Conservation (phyloP, 2,888 invertebrate species). For the Helobdella robusta region DNA sequence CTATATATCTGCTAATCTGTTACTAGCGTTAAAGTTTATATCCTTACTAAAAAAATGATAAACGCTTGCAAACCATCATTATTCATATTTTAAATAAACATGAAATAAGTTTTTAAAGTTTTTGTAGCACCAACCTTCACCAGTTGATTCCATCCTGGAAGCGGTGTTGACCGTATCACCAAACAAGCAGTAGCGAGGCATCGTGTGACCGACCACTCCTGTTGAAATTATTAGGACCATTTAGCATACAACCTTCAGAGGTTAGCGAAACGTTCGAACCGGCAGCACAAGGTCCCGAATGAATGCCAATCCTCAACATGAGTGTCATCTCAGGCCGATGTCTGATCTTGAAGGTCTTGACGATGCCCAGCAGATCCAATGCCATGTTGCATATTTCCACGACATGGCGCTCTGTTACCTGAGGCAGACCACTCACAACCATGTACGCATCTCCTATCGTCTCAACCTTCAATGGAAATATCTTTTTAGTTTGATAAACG, state of each 20-base stretch:
- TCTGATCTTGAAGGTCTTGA: slow-evolving; percentile 33
- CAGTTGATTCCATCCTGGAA: slow-evolving; percentile 30
- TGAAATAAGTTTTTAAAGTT: not conserved
- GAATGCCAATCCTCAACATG: slow-evolving; percentile 36
- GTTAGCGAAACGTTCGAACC: not conserved
- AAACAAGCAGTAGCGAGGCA: slow-evolving; percentile 32
- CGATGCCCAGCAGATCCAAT: slow-evolving; percentile 34
- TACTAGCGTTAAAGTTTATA: too few relatives aligned
- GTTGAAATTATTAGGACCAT: not conserved
- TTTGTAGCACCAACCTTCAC: slow-evolving; percentile 25
- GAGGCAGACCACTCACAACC: slow-evolving; percentile 52
- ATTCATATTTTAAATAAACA: not conserved
- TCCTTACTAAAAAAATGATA: too few relatives aligned
- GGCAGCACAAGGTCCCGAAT: slow-evolving; percentile 38
- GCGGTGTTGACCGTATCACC: slow-evolving; percentile 31
- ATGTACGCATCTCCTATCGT: slow-evolving; percentile 36
- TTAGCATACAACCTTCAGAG: too few relatives aligned
- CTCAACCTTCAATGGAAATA: slow-evolving; percentile 29
- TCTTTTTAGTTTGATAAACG: too few relatives aligned
- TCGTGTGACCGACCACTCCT: slow-evolving; percentile 31
- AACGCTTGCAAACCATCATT: too few relatives aligned
- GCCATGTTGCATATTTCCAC: slow-evolving; percentile 36
- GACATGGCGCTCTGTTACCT: slow-evolving; percentile 46
- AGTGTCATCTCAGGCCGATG: slow-evolving; percentile 35
- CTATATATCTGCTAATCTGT: too few relatives aligned